Conservation (phyloP, 1,140 invertebrate genomes). For the Glomeris maerens region DNA sequence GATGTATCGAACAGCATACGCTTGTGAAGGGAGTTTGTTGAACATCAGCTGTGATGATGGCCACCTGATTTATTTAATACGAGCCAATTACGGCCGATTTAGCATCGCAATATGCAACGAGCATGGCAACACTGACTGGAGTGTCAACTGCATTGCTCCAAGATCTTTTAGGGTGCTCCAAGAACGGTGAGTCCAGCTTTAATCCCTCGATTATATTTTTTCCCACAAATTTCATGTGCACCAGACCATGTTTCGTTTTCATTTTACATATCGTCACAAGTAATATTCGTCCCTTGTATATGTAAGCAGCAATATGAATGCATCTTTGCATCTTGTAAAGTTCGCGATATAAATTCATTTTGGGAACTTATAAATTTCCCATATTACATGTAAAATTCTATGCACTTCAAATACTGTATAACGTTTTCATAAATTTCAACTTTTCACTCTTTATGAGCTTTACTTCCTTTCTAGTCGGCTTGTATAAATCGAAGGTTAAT, state of each 20-base stretch:
- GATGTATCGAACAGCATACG: constrained; percentile 77
- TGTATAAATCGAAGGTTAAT: too few relatives aligned
- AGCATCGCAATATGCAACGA: constrained; percentile 93
- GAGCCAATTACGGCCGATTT: constrained; percentile 89
- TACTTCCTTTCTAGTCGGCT: too few relatives aligned
- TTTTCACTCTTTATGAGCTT: too few relatives aligned
- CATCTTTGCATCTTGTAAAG: too few relatives aligned
- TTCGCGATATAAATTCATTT: too few relatives aligned
- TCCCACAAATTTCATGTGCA: background rate
- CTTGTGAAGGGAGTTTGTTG: constrained; percentile 79
- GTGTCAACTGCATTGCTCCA: constrained; percentile 83
- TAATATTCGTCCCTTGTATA: background rate
- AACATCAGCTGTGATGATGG: constrained; percentile 74
- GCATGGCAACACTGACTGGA: constrained; percentile 90
- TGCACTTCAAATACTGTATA: too few relatives aligned
- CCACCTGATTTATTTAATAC: constrained; percentile 74
- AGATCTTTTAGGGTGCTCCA: constrained; percentile 32
- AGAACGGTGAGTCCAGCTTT: constrained; percentile 29
- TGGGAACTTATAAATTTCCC: too few relatives aligned
- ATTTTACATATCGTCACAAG: background rate
- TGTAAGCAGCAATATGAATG: too few relatives aligned
- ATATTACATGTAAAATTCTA: too few relatives aligned
- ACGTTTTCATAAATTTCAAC: too few relatives aligned
- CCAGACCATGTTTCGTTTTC: background rate
- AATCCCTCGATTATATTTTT: background rate